phyloP scores from a whole-genome alignment of 1,140 invertebrate genomes.

The Laupala kohalensis region DNA sequence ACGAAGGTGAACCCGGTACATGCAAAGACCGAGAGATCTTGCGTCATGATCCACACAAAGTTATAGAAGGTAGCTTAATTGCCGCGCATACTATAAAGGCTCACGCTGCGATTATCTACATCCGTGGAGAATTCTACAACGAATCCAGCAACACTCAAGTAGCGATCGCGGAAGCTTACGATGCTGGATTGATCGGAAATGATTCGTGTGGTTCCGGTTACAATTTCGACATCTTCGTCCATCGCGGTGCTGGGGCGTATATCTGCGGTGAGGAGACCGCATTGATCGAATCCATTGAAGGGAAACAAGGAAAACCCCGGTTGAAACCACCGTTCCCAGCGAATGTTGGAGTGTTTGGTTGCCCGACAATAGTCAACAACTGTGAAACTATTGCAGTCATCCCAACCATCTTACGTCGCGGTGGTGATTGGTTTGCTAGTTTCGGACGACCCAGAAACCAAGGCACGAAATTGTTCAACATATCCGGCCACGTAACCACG shows the following conservation, averaged over 20 bases:
- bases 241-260: constrained; percentile 66
- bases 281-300: constrained; percentile 68
- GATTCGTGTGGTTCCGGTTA: constrained; percentile 55
- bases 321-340: constrained; percentile 71
- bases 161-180: constrained; percentile 59
- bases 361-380: constrained; percentile 57
- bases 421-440: constrained; percentile 57
- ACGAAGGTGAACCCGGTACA: constrained; percentile 68
- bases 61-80: constrained; percentile 61
- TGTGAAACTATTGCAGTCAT: constrained; percentile 58
- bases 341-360: constrained; percentile 61
- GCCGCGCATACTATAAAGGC: constrained; percentile 59
- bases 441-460: constrained; percentile 59
- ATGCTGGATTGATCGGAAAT: constrained; percentile 54
- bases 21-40: constrained; percentile 70
- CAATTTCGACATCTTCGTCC: constrained; percentile 64
- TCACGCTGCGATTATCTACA: constrained; percentile 61
- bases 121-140: constrained; percentile 71
- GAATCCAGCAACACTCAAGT: constrained; percentile 54
- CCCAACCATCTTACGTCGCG: constrained; percentile 51
- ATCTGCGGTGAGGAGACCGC: constrained; percentile 74
- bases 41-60: constrained; percentile 61
- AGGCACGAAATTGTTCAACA: constrained; percentile 66
- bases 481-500: constrained; percentile 63
- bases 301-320: constrained; percentile 50